These are phyloP conservation scores for Drosophila dives DNA, from an alignment of 2,888 invertebrate species.

Conservation along the genomic window DNA sequence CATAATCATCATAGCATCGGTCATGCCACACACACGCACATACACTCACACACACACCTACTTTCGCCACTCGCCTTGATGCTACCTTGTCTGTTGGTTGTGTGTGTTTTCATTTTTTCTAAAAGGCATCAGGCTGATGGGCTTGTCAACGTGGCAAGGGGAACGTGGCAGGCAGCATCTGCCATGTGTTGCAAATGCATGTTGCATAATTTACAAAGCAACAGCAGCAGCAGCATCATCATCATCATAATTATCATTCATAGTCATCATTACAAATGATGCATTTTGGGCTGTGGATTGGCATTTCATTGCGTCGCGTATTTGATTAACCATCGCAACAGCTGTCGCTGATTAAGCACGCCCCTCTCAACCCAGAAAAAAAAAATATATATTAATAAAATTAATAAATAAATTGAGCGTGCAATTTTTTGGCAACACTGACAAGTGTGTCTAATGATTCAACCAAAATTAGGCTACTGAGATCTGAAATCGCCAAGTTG, in stretches of 20 bases:
- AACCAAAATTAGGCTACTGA: background rate
- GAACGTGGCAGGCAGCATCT: background rate
- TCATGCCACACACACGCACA: slow-evolving; percentile 23
- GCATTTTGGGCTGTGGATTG: slow-evolving; percentile 52
- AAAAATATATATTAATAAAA: background rate
- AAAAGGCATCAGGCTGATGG: slow-evolving; percentile 22
- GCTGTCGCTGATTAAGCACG: slow-evolving; percentile 54
- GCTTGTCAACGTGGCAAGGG: background rate
- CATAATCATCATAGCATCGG: slow-evolving; percentile 17
- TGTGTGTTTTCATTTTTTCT: slow-evolving; percentile 14
- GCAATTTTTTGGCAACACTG: slow-evolving; percentile 51
- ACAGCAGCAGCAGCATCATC: slow-evolving; percentile 8
- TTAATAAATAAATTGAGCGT: slow-evolving; percentile 63
- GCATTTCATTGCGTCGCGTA: slow-evolving; percentile 66
- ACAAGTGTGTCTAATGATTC: slow-evolving; percentile 23
- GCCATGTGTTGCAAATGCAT: slow-evolving; percentile 42
- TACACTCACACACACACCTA: background rate
- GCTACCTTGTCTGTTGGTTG: slow-evolving; percentile 48
- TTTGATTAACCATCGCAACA: slow-evolving; percentile 72
- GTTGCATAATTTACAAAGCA: slow-evolving; percentile 67
- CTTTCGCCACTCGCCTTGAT: slow-evolving; percentile 1
- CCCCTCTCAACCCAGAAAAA: background rate
- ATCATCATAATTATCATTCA: background rate
- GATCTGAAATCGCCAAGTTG: no score
- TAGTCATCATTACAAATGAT: background rate